These are phyloP conservation scores for Laothoe populi DNA, from an alignment of 2,888 invertebrate species.

Conservation along the genomic window DNA sequence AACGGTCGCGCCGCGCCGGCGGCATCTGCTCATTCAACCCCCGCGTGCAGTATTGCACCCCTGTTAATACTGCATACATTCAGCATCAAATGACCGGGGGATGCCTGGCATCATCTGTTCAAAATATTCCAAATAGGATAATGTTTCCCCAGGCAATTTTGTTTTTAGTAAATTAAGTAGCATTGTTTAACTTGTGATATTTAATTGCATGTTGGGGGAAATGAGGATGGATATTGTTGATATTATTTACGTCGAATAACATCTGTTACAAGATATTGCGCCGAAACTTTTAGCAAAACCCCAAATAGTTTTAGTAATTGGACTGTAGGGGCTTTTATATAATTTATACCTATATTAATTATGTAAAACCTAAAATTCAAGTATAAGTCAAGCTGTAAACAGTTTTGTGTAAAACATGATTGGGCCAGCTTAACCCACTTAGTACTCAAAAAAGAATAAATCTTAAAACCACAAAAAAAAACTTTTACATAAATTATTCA, in stretches of 20 bases:
- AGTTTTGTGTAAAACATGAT: too few relatives aligned
- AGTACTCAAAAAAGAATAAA: too few relatives aligned
- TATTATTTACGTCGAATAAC: background rate
- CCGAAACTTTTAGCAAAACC: too few relatives aligned
- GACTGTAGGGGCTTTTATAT: too few relatives aligned
- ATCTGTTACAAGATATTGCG: too few relatives aligned
- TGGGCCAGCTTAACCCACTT: too few relatives aligned
- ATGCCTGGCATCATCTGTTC: slow-evolving; percentile 57
- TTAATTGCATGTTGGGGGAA: slow-evolving; percentile 29
- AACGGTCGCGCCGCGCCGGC: slow-evolving; percentile 68
- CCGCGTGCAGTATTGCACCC: slow-evolving; percentile 51
- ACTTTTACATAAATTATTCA: background rate
- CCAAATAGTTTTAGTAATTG: background rate
- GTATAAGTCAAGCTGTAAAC: too few relatives aligned
- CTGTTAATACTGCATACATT: slow-evolving; percentile 43
- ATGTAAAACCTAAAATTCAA: too few relatives aligned
- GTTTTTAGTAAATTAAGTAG: slow-evolving; percentile 46
- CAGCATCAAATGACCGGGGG: slow-evolving; percentile 56
- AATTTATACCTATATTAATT: too few relatives aligned
- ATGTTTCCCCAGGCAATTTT: slow-evolving; percentile 43
- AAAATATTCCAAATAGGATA: slow-evolving; percentile 45
- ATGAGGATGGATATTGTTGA: background rate
- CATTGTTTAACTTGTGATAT: slow-evolving; percentile 36
- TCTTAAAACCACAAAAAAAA: too few relatives aligned
- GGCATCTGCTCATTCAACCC: slow-evolving; percentile 69